A percentile compares a stretch with the other conserved stretches of the same genome.
phyloP scores from a whole-genome alignment of 2,113 vertebrate species.

The Sturnira hondurensis region DNA sequence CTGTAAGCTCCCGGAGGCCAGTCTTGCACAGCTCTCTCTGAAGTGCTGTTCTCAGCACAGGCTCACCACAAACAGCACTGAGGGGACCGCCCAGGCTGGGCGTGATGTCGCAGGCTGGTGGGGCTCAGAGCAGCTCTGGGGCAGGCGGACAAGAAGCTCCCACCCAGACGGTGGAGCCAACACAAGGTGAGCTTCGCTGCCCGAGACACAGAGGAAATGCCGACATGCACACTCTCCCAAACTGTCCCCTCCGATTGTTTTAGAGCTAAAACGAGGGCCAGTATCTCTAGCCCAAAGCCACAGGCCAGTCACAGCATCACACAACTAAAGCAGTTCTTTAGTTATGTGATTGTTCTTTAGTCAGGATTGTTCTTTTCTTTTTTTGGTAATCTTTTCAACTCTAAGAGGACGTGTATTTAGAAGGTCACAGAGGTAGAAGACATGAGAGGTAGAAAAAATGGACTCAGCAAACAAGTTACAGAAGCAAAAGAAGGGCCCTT shows the following conservation, averaged over 20 bases:
- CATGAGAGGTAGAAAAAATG: not conserved
- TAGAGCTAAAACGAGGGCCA: not conserved
- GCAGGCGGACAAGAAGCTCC: rapidly evolving
- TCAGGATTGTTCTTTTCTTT: not conserved
- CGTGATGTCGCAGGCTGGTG: not conserved
- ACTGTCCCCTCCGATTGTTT: rapidly evolving
- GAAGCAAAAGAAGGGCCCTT: not conserved
- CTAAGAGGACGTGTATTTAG: too few species aligned
- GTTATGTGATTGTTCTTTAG: slow-evolving; percentile 17
- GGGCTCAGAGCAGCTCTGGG: not conserved
- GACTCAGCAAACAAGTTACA: not conserved
- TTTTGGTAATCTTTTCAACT: not conserved
- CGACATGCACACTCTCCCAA: not conserved
- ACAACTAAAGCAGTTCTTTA: not conserved
- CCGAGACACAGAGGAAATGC: rapidly evolving
- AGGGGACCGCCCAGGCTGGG: rapidly evolving
- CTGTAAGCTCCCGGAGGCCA: not conserved
- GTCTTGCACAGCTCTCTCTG: rapidly evolving
- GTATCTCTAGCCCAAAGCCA: not conserved
- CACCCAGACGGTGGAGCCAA: not conserved
- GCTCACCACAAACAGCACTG: too few species aligned
- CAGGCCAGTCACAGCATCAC: not conserved
- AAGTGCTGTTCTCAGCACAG: not conserved
- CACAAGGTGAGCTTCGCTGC: rapidly evolving
- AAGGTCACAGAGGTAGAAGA: not conserved